Percentiles rank a stretch among this genome's conserved stretches.
These are phyloP conservation scores for Microcaecilia unicolor DNA, from an alignment of 2,797 vertebrate genomes.

Conservation along the genomic window DNA sequence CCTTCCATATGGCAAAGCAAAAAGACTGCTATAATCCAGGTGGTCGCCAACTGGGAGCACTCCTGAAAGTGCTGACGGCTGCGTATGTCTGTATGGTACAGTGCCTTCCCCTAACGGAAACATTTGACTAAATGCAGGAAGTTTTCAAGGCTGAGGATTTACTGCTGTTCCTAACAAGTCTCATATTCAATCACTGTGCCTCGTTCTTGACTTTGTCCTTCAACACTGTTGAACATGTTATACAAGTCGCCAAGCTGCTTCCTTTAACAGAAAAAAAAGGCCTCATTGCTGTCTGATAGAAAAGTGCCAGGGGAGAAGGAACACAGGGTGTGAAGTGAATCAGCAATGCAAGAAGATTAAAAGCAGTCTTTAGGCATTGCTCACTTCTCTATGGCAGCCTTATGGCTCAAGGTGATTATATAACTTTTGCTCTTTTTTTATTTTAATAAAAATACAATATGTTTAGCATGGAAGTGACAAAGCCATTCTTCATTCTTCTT, in stretches of 20 bases:
- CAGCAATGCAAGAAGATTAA: slow-evolving; percentile 37
- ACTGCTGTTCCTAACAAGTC: slow-evolving; percentile 6
- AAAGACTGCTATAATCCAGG: no score
- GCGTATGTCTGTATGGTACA: no score
- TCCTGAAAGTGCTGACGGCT: no score
- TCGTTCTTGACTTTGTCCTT: slow-evolving; percentile 42
- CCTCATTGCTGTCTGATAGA: slow-evolving; percentile 38
- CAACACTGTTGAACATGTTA: not conserved
- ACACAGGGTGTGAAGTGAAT: slow-evolving; percentile 39
- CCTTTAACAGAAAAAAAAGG: slow-evolving; percentile 48
- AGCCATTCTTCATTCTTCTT: slow-evolving; percentile 40
- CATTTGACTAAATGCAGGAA: slow-evolving; percentile 48
- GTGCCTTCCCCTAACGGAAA: no score
- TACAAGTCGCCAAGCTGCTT: slow-evolving; percentile 39
- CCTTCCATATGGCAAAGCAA: no score
- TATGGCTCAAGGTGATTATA: slow-evolving; percentile 29
- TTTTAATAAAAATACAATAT: slow-evolving; percentile 42
- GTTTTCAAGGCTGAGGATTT: slow-evolving; percentile 32
- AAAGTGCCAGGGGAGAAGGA: slow-evolving; percentile 46
- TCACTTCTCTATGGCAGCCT: no score
- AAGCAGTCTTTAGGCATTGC: slow-evolving; percentile 31
- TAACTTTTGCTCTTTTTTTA: slow-evolving; percentile 49
- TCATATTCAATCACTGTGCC: slow-evolving; percentile 1
- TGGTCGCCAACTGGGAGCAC: no score
- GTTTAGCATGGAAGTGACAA: slow-evolving; percentile 46